Conservation (phyloP, 2,888 invertebrate species). For the Drosophila macrothrix region DNA sequence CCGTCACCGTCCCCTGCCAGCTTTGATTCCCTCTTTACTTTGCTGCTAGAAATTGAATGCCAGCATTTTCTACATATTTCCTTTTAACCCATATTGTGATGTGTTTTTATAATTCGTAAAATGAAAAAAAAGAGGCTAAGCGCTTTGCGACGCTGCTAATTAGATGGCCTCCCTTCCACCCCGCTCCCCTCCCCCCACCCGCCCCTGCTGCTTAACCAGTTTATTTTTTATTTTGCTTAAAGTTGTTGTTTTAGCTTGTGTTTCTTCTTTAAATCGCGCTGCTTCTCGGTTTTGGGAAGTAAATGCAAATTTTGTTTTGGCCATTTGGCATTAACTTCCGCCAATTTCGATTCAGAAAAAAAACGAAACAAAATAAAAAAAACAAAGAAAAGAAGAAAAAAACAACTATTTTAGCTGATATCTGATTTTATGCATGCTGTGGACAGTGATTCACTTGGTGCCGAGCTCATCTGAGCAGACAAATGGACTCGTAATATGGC, state of each 20-base stretch:
- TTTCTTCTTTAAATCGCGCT: conserved; percentile 4
- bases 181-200: too few relatives aligned
- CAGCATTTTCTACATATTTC: conserved; percentile 7
- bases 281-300: conserved; percentile 64
- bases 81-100: conserved; percentile 52
- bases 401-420: conserved; percentile 18
- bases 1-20: not conserved
- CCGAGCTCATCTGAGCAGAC: not conserved
- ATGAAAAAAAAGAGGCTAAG: not conserved
- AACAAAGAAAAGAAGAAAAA: conserved; percentile 7
- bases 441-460: conserved; percentile 23
- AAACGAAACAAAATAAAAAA: conserved; percentile 9
- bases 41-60: not conserved
- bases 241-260: not conserved
- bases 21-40: not conserved
- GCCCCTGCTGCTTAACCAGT: conserved; percentile 31
- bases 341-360: conserved; percentile 30
- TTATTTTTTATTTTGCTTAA: conserved; percentile 10
- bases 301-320: conserved; percentile 73
- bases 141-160: conserved; percentile 38
- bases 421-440: conserved; percentile 22
- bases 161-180: not conserved
- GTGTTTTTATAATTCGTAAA: conserved; percentile 4
- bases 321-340: conserved; percentile 53
- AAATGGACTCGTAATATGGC: conserved; percentile 4